Base-by-base conservation (phyloP, 2,797 vertebrate genomes). In the Sphaeramia orbicularis region DNA sequence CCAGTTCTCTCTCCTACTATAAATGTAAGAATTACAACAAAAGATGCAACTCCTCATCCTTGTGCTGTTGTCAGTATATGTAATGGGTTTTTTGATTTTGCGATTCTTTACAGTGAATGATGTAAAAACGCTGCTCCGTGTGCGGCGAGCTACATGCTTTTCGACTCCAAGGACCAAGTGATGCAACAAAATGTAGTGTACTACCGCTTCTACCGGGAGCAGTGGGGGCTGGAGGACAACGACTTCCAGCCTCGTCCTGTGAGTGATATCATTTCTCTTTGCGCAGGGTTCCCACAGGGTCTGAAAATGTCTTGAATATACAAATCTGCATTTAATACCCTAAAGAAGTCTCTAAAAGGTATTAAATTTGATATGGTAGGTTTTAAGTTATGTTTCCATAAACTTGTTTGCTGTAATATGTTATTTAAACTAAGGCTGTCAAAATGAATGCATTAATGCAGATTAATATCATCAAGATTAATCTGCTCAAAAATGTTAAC, bases 1-100 rank as follows among this genome's bases (percentile, higher is more conserved):
- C 76, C 98, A 99, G 89, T 99, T n/a, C n/a, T n/a, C n/a, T 99
- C 30, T 96, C 97, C 47, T 99, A 99, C 86, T 99, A 98, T 76
- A 99, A 99, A 88, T 1, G 97, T 99, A 90, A 95, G 96, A 85
- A 18, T 4, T 0, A 2, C 4, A 10, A 53, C 15, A 13, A 15
- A 48, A 1, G 1, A 15, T 55, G 18, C 32, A 2, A 10, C 10
- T 38, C 24, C 35, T 10, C 0, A 1, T 27, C 37, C 10, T 7
- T 35, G n/a, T n/a, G n/a, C n/a, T n/a, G n/a, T 16, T 4, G 47
- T n/a, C 6, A n/a, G 3, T 32, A 7, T 32, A 10, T 24, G 19
- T n/a, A 1, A 10, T 6, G 1, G 10, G 0, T 4, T 11, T 4
- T 2, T 1, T n/a, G n/a, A n/a, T 60, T 35, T 6, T 65, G 2